A percentile compares a stretch with the other conserved stretches of the same genome.
phyloP scores from a whole-genome alignment of 2,797 vertebrate genomes.

The Eospalax fontanierii region DNA sequence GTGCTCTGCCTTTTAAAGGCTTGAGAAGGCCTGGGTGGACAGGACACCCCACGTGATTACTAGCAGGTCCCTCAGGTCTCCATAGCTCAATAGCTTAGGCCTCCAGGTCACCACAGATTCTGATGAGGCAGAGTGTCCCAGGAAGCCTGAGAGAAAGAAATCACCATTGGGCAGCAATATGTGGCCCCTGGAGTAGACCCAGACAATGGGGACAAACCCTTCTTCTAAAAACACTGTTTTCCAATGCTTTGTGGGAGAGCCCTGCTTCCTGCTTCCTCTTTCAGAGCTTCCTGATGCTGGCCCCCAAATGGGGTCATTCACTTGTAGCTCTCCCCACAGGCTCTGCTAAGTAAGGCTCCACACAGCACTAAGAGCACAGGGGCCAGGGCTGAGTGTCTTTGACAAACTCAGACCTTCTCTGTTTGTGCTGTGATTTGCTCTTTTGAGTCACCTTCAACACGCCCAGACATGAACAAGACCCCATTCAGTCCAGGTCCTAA shows the following conservation, averaged over 20 bases:
- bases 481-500: neutral
- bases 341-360: neutral
- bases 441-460: neutral
- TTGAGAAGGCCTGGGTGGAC: neutral
- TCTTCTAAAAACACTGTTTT: neutral
- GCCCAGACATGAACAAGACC: neutral
- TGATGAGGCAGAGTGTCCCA: neutral
- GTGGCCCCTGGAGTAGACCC: neutral
- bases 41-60: too few species aligned
- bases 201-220: neutral
- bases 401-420: neutral
- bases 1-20: neutral
- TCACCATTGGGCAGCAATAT: neutral
- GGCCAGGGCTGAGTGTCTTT: neutral
- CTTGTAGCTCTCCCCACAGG: neutral
- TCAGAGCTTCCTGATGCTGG: neutral
- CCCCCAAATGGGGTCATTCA: neutral
- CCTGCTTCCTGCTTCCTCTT: neutral
- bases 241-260: neutral
- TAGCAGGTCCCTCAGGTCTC: neutral
- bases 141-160: neutral
- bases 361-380: neutral
- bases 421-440: neutral
- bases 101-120: rapidly evolving
- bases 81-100: neutral